Evolutionary conservation across 2,888 invertebrate species (phyloP), one percentile per base, ranked within the genome.

Genomic region (Eustalomyia histrio): DNA sequence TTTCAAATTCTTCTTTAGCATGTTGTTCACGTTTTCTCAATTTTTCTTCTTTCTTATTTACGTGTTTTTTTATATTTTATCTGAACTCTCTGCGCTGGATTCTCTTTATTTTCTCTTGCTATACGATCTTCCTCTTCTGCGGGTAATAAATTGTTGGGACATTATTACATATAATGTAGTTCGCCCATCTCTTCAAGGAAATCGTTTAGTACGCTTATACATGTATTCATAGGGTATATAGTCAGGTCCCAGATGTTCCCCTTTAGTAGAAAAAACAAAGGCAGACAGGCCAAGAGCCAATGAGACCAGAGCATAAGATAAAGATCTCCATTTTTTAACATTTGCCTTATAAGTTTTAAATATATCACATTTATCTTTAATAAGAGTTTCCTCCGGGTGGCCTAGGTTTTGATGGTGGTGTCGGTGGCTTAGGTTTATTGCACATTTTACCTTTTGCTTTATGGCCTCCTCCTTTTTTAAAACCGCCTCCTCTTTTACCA

Each of bases 111-210:
- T 9, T 83, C 80, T 8, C 74, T 80, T 14, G 81, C 79, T 1
- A 82, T 17, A 57, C 55, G 43, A 18, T 67, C 29, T 61, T 74
- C 52, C 21, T 74, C 69, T 9, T 81, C 96, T 64, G 92, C 92
- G 47, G 96, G 95, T 65, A 96, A 92, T 52, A 96, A 92, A 84
- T 96, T 96, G 84, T 94, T 92, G 50, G 94, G 94, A 91, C 97
- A n/a, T n/a, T n/a, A n/a, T n/a, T n/a, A n/a, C 96, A 92, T 97
- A 97, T 93, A 97, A 96, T 1, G 94, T 92, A 87, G 94, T 94
- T 89, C 94, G 94, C 80, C 97, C 97, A 88, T 97, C 97, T 85
- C 97, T 96, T 97, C 97, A 97, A 72, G 97, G 96, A 92, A 96
- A 97, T 83, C 94, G 92, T 94, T 96, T 97, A 79, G 92, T 93